Base-by-base conservation (phyloP, 2,113 vertebrate species). In the Eira barbara region DNA sequence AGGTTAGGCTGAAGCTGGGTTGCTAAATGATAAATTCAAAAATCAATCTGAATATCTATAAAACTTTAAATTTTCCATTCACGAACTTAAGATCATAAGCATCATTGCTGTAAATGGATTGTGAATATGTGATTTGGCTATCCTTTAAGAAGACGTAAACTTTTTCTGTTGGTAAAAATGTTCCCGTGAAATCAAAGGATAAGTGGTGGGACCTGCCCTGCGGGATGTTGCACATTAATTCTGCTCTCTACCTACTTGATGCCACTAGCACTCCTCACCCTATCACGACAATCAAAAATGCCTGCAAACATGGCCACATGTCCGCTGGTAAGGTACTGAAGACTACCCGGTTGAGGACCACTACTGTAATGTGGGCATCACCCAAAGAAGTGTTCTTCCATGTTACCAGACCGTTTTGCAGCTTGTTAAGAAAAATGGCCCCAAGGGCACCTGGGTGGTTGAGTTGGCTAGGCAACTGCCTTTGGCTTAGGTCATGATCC, bases 21-120 rank as follows among this genome's bases (percentile, higher is more conserved):
- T n/a, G 7, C n/a, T 83, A 83, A 82, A 42, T 82, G 25, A 39
- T 49, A 23, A 45, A 65, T 79, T 73, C 25, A 42, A 61, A 92
- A 89, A 55, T 83, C 82, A 93, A 86, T 25, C 10, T 36, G 57
- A 94, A 42, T 92, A 87, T 86, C 92, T 89, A 39, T 36, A 91
- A 91, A 89, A 89, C 27, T 95, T 83, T 18, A 59, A 8, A 42
- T 36, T 89, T 91, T 82, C 25, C 87, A 14, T 23, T 15, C 13
- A 65, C 10, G 29, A 79, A 69, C 82, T 76, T 14, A 5, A 94
- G 13, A 36, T 73, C 55, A 20, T 67, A 47, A 67, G 21, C 20
- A 45, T 45, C 36, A 4, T 71, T 45, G 12, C 6, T 36, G 1
- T 69, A 55, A 57, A 83, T 3, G 21, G 23, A 69, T 86, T 61